These are phyloP conservation scores for Paedocypris micromegethes DNA, from an alignment of 2,797 vertebrate species.

Conservation along the genomic window DNA sequence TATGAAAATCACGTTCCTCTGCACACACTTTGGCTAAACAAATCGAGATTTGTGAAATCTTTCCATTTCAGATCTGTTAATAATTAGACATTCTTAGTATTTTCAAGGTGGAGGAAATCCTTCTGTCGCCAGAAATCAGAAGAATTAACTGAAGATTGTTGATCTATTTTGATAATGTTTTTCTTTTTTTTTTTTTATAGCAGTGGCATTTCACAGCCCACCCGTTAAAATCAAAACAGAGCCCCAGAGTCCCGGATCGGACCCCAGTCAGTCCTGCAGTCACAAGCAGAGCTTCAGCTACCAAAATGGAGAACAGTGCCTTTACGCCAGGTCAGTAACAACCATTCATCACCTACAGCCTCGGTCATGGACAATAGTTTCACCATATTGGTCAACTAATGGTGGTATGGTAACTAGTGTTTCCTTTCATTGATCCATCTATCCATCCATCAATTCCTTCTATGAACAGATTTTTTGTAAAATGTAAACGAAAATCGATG, in stretches of 20 bases:
- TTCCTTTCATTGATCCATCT: too few species aligned
- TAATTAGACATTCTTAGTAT: slow-evolving; percentile 57
- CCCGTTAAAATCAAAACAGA: slow-evolving; percentile 93
- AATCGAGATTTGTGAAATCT: too few species aligned
- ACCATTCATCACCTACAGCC: neutral
- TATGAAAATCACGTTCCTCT: too few species aligned
- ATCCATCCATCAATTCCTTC: too few species aligned
- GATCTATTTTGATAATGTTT: slow-evolving; percentile 34
- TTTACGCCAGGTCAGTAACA: slow-evolving; percentile 83
- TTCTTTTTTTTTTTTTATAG: slow-evolving; percentile 47
- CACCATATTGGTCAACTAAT: too few species aligned
- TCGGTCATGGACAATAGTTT: too few species aligned
- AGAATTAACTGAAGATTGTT: slow-evolving; percentile 35
- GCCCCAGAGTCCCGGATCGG: slow-evolving; percentile 83
- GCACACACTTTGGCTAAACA: too few species aligned
- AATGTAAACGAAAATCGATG: too few species aligned
- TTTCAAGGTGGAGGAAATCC: slow-evolving; percentile 56
- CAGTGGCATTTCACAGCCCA: slow-evolving; percentile 95
- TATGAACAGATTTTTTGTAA: too few species aligned
- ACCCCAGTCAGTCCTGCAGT: slow-evolving; percentile 83
- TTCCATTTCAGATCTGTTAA: slow-evolving; percentile 46
- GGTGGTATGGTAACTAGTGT: too few species aligned
- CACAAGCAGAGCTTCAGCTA: slow-evolving; percentile 80
- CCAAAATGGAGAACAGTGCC: slow-evolving; percentile 87
- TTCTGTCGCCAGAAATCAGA: slow-evolving; percentile 48